Evolutionary conservation across 2,888 invertebrate species (phyloP), one percentile per base, ranked within the genome.

Genomic region (Rugalucina vietnamica): DNA sequence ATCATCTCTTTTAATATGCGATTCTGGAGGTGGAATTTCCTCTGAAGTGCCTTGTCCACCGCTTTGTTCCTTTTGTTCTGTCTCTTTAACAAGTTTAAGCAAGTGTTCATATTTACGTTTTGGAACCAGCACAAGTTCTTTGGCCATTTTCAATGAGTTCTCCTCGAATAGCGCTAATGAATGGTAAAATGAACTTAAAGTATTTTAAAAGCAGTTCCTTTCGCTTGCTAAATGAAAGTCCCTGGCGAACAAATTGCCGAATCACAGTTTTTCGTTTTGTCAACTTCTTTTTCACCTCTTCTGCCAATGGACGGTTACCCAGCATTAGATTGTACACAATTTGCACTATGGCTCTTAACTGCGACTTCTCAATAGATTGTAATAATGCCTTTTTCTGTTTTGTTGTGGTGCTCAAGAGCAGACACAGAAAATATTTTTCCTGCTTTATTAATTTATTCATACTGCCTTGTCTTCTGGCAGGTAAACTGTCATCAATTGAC

Each of bases 401-500:
- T 8, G 24, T 29, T 1, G 49, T 71, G 21, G 72, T 60, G 29
- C 34, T 34, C 10, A 54, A 18, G n/a, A 79, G 36, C 32, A 72
- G 24, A 14, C 37, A 4, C 8, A 79, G 34, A 57, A 39, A 79
- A 43, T 43, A 36, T 39, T 24, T 69, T 39, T 78, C 70, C 29
- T 54, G 21, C 34, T 37, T 71, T 2, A 73, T 50, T 18, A 27
- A 27, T 18, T 21, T 24, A 57, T 39, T 79, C 71, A 72, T 79
- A 18, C 12, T 71, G 21, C 65, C 65, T 65, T 65, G 4, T 79
- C 70, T 39, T 43, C 49, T 39, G 79, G 72, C 29, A 72, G 54
- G n/a, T 72, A 72, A 43, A 72, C 54, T 43, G 49, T 81, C 82
- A 82, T 81, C 37, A 84, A 82, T 72, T 88, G 87, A 65, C 74